phyloP scores from a whole-genome alignment of 2,797 vertebrate genomes.

The Odontamblyopus rebecca region DNA sequence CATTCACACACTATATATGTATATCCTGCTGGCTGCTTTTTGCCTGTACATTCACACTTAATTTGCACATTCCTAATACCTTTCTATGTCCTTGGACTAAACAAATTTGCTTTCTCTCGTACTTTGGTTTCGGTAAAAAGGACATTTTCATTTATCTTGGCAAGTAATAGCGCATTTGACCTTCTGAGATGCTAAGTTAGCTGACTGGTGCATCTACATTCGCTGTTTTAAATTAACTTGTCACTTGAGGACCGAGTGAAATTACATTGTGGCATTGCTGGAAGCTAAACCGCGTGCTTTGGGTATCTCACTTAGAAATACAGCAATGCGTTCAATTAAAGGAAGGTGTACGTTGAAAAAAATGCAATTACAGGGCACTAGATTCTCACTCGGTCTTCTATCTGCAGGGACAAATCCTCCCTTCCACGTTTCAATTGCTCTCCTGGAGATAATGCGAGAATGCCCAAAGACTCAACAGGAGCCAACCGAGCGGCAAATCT shows the following conservation, averaged over 20 bases:
- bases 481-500: conserved; percentile 63
- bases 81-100: background rate
- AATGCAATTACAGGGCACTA: conserved; percentile 24
- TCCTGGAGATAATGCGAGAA: conserved; percentile 50
- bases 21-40: background rate
- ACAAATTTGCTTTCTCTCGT: background rate
- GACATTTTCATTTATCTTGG: conserved; percentile 1
- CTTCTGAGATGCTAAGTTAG: conserved; percentile 4
- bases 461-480: conserved; percentile 38
- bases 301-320: conserved; percentile 23
- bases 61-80: background rate
- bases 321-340: conserved; percentile 31
- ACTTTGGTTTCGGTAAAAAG: conserved; percentile 2
- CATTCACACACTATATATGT: background rate
- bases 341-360: conserved; percentile 13
- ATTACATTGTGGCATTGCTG: conserved; percentile 16
- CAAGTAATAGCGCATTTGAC: conserved; percentile 1
- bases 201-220: background rate
- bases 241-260: conserved; percentile 4
- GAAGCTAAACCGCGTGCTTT: conserved; percentile 35
- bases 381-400: conserved; percentile 12
- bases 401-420: conserved; percentile 25
- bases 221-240: conserved; percentile 6
- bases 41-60: background rate
- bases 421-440: conserved; percentile 38